A percentile compares a stretch with the other conserved stretches of the same genome.
These are phyloP conservation scores for Sapajus apella DNA, from an alignment of 2,113 vertebrate species.

Conservation along the genomic window DNA sequence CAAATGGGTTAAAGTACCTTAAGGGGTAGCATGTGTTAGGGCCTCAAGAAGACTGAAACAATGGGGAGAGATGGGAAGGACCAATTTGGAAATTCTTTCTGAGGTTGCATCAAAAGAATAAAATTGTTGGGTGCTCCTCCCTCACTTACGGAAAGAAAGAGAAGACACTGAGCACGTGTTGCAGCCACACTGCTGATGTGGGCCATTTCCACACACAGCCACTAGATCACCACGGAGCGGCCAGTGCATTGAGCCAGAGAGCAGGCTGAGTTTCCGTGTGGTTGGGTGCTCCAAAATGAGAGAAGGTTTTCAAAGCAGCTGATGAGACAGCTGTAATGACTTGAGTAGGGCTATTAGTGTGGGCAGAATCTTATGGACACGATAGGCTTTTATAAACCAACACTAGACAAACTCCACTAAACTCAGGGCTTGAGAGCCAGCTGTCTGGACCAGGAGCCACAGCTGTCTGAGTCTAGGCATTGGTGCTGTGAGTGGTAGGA, in stretches of 20 bases:
- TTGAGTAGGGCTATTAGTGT: background rate
- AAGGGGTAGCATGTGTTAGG: background rate
- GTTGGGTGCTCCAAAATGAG: background rate
- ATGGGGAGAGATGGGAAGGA: background rate
- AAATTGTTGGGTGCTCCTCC: background rate
- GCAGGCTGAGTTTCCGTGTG: accelerated
- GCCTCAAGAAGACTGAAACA: background rate
- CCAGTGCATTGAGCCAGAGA: background rate
- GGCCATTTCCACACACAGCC: background rate
- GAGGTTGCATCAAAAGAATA: background rate
- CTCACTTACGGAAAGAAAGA: background rate
- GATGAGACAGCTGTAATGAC: background rate
- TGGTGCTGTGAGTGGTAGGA: background rate
- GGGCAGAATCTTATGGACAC: background rate
- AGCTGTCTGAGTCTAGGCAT: background rate
- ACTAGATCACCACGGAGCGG: no score
- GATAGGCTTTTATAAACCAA: background rate
- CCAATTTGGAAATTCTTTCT: background rate
- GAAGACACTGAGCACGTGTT: background rate
- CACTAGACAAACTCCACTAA: background rate
- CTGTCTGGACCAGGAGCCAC: background rate
- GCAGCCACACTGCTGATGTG: no score
- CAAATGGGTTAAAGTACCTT: background rate
- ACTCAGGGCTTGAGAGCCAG: background rate
- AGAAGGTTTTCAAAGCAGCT: background rate